These are phyloP conservation scores for Drosophila kohkoa DNA, from an alignment of 1,140 invertebrate species.

Conservation along the genomic window DNA sequence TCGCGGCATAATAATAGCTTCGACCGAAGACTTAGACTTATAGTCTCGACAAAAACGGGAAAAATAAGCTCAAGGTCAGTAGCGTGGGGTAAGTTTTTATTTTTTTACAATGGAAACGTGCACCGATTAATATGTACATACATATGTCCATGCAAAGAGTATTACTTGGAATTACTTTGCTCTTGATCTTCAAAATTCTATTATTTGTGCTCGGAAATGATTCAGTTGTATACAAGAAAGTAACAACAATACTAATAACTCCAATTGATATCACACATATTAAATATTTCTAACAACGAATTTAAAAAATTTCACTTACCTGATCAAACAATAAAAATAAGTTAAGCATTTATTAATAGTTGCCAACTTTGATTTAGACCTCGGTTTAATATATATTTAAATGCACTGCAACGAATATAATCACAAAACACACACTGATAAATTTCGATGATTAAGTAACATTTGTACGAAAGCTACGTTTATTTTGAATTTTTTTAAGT, in stretches of 20 bases:
- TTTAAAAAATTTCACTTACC: not conserved
- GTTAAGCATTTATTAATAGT: not conserved
- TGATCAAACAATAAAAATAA: not conserved
- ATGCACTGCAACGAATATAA: not conserved
- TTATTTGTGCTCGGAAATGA: not conserved
- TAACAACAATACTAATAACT: too few species aligned
- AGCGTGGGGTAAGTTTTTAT: slow-evolving; percentile 65
- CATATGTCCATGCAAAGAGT: not conserved
- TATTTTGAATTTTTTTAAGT: too few species aligned
- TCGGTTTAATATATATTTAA: not conserved
- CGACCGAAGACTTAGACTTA: slow-evolving; percentile 16
- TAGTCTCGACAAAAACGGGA: slow-evolving; percentile 59
- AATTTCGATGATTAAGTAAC: not conserved
- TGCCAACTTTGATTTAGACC: not conserved
- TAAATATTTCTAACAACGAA: too few species aligned
- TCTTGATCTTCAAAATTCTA: slow-evolving; percentile 6
- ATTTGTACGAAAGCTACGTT: not conserved
- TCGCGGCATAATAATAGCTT: slow-evolving; percentile 48
- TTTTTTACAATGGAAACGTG: slow-evolving; percentile 20
- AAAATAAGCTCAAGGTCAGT: slow-evolving; percentile 79
- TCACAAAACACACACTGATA: not conserved
- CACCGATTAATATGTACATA: not conserved
- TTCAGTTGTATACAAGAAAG: too few species aligned
- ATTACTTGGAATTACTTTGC: not conserved
- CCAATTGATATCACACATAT: too few species aligned